phyloP scores from a whole-genome alignment of 2,113 vertebrate genomes.

The Pao palembangensis region DNA sequence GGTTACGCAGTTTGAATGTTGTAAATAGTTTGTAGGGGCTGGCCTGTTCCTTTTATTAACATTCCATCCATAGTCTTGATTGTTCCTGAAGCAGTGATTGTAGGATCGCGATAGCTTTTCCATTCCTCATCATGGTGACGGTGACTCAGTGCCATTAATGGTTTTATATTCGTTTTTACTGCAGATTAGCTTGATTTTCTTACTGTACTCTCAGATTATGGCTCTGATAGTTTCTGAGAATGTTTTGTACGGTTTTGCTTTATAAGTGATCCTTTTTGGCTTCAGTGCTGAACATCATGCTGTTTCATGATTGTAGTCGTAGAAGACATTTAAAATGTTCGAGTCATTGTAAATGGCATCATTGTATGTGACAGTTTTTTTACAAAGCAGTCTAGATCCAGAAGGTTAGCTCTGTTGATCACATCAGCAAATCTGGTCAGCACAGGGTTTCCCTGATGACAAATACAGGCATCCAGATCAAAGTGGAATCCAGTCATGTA shows the following conservation, averaged over 20 bases:
- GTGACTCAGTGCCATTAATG: constrained; percentile 89
- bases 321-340: constrained; percentile 42
- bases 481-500: constrained; percentile 10
- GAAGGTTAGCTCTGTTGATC: constrained; percentile 53
- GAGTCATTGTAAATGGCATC: constrained; percentile 70
- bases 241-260: constrained; percentile 48
- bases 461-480: too few relatives aligned
- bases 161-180: constrained; percentile 56
- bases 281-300: constrained; percentile 46
- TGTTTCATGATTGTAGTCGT: constrained; percentile 52
- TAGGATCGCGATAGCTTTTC: constrained; percentile 82
- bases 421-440: constrained; percentile 41
- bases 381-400: constrained; percentile 49
- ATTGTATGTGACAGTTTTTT: constrained; percentile 57
- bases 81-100: constrained; percentile 92
- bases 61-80: constrained; percentile 88
- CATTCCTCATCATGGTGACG: constrained; percentile 86
- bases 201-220: constrained; percentile 37
- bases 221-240: constrained; percentile 38
- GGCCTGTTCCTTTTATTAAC: constrained; percentile 80
- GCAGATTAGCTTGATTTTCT: constrained; percentile 49
- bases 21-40: constrained; percentile 83
- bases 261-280: constrained; percentile 49
- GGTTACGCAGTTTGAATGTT: constrained; percentile 87
- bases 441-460: not conserved